These are phyloP conservation scores for Triplophysa yarkandensis DNA, from an alignment of 2,797 vertebrate species.

Conservation along the genomic window DNA sequence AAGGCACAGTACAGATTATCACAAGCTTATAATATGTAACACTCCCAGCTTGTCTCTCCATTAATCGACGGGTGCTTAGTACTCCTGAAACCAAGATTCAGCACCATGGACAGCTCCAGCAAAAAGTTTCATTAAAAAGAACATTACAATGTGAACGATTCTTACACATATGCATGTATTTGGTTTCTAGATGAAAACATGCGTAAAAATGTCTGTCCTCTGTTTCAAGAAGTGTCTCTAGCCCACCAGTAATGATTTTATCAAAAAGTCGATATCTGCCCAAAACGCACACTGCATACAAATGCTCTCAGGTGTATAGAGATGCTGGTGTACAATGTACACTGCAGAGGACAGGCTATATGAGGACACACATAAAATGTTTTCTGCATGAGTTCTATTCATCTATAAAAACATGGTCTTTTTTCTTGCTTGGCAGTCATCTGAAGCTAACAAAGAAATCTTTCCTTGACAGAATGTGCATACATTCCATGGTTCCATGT, in stretches of 20 bases:
- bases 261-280: constrained; percentile 7
- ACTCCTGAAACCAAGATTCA: background rate
- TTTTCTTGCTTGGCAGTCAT: background rate
- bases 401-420: background rate
- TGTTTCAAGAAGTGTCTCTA: constrained; percentile 6
- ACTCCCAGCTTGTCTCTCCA: too few species aligned
- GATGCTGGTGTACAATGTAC: background rate
- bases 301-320: constrained; percentile 16
- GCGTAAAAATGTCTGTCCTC: background rate
- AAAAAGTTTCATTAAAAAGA: background rate
- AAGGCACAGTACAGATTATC: background rate
- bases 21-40: too few species aligned
- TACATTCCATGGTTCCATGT: background rate
- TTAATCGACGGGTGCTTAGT: too few species aligned
- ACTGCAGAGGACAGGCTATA: background rate
- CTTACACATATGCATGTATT: background rate
- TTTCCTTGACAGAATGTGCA: background rate
- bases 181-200: constrained; percentile 2
- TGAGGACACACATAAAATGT: background rate
- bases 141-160: background rate
- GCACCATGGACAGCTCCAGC: background rate
- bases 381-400: too few species aligned
- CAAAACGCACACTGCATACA: background rate
- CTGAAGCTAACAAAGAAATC: background rate
- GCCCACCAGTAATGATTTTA: constrained; percentile 12